A percentile compares a stretch with the other conserved stretches of the same genome.
phyloP scores from a whole-genome alignment of 2,888 invertebrate genomes.

The Spilosoma lubricipeda region DNA sequence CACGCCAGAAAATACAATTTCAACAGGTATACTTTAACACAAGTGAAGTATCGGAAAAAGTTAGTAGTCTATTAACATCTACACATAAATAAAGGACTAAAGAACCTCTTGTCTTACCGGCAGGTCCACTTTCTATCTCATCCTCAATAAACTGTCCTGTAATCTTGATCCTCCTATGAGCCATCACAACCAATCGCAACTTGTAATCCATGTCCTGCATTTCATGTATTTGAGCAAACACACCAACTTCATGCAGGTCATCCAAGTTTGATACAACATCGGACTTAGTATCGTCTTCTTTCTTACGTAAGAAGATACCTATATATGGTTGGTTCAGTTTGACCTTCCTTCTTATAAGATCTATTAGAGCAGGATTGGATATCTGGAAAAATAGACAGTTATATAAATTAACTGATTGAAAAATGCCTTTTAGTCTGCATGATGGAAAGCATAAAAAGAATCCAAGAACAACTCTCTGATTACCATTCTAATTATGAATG shows the following conservation, averaged over 20 bases:
- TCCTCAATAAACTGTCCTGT: constrained; percentile 93
- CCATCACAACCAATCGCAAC: constrained; percentile 96
- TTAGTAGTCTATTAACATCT: neutral
- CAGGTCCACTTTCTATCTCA: constrained; percentile 86
- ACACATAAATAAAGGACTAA: neutral
- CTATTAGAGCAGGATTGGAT: constrained; percentile 94
- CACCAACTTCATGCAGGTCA: constrained; percentile 96
- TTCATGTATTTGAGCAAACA: constrained; percentile 99
- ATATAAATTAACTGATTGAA: neutral
- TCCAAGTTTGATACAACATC: constrained; percentile 94
- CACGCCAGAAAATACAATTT: neutral
- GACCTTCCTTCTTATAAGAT: constrained; percentile 96
- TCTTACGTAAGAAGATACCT: constrained; percentile 97
- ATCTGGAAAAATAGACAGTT: constrained; percentile 84
- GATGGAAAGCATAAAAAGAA: too few species aligned
- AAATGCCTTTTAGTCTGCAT: too few species aligned
- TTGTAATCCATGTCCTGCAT: constrained; percentile 97
- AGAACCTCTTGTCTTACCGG: constrained; percentile 67
- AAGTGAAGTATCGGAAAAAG: neutral
- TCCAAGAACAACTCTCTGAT: too few species aligned
- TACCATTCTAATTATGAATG: too few species aligned
- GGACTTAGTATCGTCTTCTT: constrained; percentile 92
- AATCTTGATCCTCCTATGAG: constrained; percentile 95
- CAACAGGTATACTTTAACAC: neutral
- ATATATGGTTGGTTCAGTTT: constrained; percentile 98